Evolutionary conservation across 2,113 vertebrate species (phyloP), one percentile per base, ranked within the genome.

Genomic region (Macroglossus sobrinus): DNA sequence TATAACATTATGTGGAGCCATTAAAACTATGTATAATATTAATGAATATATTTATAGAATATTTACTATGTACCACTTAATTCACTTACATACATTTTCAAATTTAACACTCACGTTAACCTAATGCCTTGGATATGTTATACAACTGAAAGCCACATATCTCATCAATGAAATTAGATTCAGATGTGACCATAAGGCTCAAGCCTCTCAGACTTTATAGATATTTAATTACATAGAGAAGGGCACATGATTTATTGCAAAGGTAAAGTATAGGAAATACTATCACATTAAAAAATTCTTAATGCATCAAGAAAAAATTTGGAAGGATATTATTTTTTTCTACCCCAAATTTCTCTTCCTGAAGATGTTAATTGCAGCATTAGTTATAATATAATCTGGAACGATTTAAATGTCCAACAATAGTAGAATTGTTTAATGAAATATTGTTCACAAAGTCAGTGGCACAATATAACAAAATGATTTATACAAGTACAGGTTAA

Each of bases 341-440:
- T 12, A 1, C 3, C 19, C 3, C 18, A 55, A 55, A 19, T 43
- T 75, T 26, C 3, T 4, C 22, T 72, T 22, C 11, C 43, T 19
- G 14, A 89, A 96, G 72, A 95, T 76, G 33, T 86, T 89, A 80
- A 64, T 71, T 95, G 33, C 11, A 93, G 18, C 47, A 84, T 80
- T 89, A 74, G 86, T 95, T 97, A 53, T 74, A 47, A 90, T 63
- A 47, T 89, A 43, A 38, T 76, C 61, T n/a, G 18, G 4, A 80
- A 38, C 10, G 87, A 14, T 33, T 71, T 93, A 45, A 81, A 87
- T 71, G 10, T 80, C 28, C 35, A 92, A 61, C 26, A 87, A 10
- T n/a, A 40, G 71, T 64, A 80, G 21, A 86, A 74, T 80, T 96
- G 2, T 69, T 89, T 84, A 64, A 68, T 92, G 35, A 87, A 93